A percentile compares a stretch with the other conserved stretches of the same genome.
phyloP scores from a whole-genome alignment of 2,113 vertebrate genomes.

The Corvus cornix region DNA sequence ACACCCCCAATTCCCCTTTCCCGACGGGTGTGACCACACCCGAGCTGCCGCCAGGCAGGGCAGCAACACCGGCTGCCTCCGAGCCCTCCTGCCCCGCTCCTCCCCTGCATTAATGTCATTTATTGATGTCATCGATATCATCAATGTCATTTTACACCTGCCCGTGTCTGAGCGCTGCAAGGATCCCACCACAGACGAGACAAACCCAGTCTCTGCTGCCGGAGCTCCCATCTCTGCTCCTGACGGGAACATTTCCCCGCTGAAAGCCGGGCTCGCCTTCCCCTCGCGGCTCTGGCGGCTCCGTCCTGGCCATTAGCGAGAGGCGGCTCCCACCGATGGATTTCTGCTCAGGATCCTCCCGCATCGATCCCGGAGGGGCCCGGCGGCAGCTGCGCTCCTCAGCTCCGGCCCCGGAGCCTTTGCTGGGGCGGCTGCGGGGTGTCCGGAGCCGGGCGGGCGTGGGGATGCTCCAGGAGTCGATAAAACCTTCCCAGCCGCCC shows the following conservation, averaged over 20 bases:
- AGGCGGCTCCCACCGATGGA: background rate
- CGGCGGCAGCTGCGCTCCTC: background rate
- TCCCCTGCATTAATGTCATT: background rate
- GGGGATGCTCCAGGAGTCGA: background rate
- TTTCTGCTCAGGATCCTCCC: background rate
- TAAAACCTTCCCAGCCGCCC: background rate
- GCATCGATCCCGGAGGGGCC: background rate
- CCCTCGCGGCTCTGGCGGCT: background rate
- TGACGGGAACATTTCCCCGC: background rate
- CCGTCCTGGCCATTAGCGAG: background rate
- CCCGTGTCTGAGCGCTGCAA: background rate
- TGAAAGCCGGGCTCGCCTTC: background rate
- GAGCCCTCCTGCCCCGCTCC: background rate
- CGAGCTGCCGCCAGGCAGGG: background rate
- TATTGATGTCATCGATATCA: background rate
- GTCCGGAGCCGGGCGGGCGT: background rate
- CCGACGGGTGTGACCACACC: background rate
- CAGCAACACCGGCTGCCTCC: background rate
- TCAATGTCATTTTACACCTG: background rate
- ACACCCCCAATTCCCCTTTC: accelerated
- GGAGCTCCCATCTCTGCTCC: accelerated
- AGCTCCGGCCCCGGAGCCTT: background rate
- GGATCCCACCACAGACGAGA: background rate
- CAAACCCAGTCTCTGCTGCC: background rate
- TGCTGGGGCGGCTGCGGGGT: background rate